These are phyloP conservation scores for Pemphigus obesinymphae DNA, from an alignment of 1,140 invertebrate genomes.

Conservation along the genomic window DNA sequence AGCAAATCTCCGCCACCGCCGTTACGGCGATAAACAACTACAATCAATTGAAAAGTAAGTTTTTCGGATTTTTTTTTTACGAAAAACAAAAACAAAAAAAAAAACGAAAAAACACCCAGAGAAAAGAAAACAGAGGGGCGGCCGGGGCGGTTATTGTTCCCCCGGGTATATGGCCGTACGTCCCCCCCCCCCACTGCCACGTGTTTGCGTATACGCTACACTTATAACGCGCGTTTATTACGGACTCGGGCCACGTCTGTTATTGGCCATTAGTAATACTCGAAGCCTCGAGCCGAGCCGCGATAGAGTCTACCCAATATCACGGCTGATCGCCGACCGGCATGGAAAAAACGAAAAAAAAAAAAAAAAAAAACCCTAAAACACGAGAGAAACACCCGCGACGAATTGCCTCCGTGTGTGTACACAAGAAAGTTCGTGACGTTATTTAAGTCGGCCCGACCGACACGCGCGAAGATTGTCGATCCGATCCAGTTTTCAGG, in stretches of 20 bases:
- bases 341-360: neutral
- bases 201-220: neutral
- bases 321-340: conserved; percentile 26
- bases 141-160: conserved; percentile 29
- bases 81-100: neutral
- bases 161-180: neutral
- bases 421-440: neutral
- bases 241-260: conserved; percentile 35
- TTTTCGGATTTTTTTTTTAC: neutral
- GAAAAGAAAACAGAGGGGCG: neutral
- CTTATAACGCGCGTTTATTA: conserved; percentile 28
- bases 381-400: neutral
- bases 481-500: neutral
- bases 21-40: conserved; percentile 40
- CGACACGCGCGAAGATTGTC: neutral
- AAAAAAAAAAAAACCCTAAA: neutral
- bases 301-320: conserved; percentile 4
- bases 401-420: neutral
- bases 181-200: neutral
- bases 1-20: neutral
- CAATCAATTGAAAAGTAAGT: conserved; percentile 37
- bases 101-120: neutral
- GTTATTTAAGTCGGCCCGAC: neutral
- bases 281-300: neutral
- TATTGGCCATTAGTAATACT: conserved; percentile 30